Evolutionary conservation across 2,113 vertebrate genomes (phyloP), one percentile per base, ranked within the genome.

Genomic region (Greenwoodochromis staneri): DNA sequence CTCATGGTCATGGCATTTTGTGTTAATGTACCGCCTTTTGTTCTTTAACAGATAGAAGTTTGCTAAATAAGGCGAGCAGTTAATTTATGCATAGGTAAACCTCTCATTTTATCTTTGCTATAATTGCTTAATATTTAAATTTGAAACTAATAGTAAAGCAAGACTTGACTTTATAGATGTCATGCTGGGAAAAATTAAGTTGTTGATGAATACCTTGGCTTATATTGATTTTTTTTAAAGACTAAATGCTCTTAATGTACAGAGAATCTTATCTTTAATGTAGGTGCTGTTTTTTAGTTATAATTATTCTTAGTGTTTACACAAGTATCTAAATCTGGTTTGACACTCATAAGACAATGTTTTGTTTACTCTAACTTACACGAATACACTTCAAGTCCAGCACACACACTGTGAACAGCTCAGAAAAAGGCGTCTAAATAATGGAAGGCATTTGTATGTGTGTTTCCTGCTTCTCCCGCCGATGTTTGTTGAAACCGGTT

Each of bases 401-500:
- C 38, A 17, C 24, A 36, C 55, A 27, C n/a, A 31, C 31, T 11
- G 83, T 27, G 51, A 90, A 57, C 47, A 45, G 73, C 45, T 31
- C 54, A 13, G 34, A 24, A 71, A 42, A 24, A 14, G 16, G 61
- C 34, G 73, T 61, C 5, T 11, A n/a, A 4, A 24, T 36, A 24
- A 4, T n/a, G 45, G 27, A 29, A 80, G 31, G 8, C 73, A 31
- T 90, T 73, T 88, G 40, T 91, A 45, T 90, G 84, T 81, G 29
- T 31, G 55, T 59, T 27, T 82, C 11, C 47, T 29, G 24, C 80
- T 78, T 9, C 12, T 53, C 29, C 31, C 53, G 78, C 19, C 11
- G 81, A 71, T 91, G 55, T 87, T 82, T 83, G 69, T 47, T 51
- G 87, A 85, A 90, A 83, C 86, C 42, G 2, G 19, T 88, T 85